Conservation (phyloP, 2,888 invertebrate species). For the Acronicta alni region DNA sequence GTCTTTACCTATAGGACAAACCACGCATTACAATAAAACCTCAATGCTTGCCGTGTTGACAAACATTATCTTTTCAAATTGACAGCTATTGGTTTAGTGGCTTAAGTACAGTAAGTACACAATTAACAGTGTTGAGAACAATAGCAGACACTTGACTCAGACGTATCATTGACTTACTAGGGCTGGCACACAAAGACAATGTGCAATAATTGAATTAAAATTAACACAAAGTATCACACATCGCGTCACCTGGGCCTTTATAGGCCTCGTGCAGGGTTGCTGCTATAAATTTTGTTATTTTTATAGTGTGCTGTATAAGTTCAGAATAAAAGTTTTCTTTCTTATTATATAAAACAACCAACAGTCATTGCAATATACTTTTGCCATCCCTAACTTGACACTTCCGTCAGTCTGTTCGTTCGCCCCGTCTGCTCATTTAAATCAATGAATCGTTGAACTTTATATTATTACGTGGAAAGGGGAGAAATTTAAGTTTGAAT, state of each 20-base stretch:
- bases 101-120: slow-evolving; percentile 17
- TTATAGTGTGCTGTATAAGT: too few species aligned
- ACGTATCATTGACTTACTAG: slow-evolving; percentile 14
- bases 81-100: slow-evolving; percentile 7
- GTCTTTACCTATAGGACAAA: too few species aligned
- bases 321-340: too few species aligned
- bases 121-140: slow-evolving; percentile 40
- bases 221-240: not conserved
- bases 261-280: too few species aligned
- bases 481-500: slow-evolving; percentile 25
- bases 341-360: not conserved
- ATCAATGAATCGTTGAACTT: slow-evolving; percentile 60
- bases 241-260: too few species aligned
- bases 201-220: not conserved
- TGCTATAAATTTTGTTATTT: too few species aligned
- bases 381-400: slow-evolving; percentile 31
- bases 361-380: not conserved
- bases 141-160: slow-evolving; percentile 43
- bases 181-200: slow-evolving; percentile 11
- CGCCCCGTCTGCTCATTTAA: slow-evolving; percentile 38
- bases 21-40: not conserved
- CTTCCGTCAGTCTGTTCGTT: slow-evolving; percentile 43
- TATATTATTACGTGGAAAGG: slow-evolving; percentile 39
- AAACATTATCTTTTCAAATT: slow-evolving; percentile 10
- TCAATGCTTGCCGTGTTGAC: slow-evolving; percentile 7